These are phyloP conservation scores for Stratiolaelaps scimitus DNA, from an alignment of 1,140 invertebrate genomes.

Conservation along the genomic window DNA sequence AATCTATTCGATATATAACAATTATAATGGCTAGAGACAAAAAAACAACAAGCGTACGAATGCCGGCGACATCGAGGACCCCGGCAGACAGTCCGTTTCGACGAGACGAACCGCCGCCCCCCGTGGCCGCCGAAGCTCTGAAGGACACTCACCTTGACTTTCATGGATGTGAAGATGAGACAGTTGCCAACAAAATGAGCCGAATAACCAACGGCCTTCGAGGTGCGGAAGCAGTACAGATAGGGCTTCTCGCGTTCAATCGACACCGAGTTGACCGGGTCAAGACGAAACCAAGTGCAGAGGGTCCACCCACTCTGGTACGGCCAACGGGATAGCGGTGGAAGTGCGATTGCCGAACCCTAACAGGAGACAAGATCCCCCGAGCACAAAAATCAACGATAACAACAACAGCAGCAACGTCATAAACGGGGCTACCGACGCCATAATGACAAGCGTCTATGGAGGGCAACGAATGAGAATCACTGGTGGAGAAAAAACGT, in stretches of 20 bases:
- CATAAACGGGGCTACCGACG: not conserved
- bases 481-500: not conserved
- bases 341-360: conserved; percentile 75
- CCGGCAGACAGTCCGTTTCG: no score
- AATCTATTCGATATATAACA: no score
- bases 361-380: not conserved
- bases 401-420: not conserved
- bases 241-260: conserved; percentile 97
- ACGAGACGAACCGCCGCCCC: no score
- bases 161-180: conserved; percentile 94
- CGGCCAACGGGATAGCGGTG: conserved; percentile 91
- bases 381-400: not conserved
- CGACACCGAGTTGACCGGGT: conserved; percentile 96
- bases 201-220: conserved; percentile 90
- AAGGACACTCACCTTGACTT: conserved; percentile 56
- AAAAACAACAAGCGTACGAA: no score
- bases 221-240: conserved; percentile 95
- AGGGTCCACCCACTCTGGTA: conserved; percentile 99
- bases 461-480: not conserved
- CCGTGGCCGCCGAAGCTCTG: no score
- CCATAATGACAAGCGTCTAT: not conserved
- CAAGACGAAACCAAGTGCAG: conserved; percentile 94
- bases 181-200: conserved; percentile 98
- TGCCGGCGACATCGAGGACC: no score
- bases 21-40: no score